Conservation (phyloP, 2,113 vertebrate species). For the Notothenia rossii region DNA sequence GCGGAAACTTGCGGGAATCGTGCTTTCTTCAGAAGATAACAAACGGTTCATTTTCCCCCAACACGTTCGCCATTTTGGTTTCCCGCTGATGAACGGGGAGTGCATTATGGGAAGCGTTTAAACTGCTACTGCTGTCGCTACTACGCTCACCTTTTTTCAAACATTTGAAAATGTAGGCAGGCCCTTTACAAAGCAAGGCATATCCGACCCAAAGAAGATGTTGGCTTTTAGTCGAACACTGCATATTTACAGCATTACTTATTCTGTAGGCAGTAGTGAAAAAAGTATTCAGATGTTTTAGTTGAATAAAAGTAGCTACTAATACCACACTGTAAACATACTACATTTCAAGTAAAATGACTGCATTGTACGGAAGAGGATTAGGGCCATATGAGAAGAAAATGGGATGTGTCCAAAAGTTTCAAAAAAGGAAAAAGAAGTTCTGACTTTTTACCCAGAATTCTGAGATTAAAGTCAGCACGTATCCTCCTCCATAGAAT, state of each 20-base stretch:
- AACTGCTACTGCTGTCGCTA: constrained; percentile 28
- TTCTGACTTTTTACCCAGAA: too few species aligned
- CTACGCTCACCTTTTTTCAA: constrained; percentile 51
- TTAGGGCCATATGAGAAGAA: too few species aligned
- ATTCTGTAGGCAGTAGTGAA: too few species aligned
- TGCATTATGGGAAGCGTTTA: constrained; percentile 90
- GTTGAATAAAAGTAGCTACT: too few species aligned
- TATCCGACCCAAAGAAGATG: constrained; percentile 54
- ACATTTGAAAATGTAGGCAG: constrained; percentile 79
- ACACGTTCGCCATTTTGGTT: constrained; percentile 93
- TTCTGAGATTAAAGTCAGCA: too few species aligned
- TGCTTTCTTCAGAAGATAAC: constrained; percentile 78
- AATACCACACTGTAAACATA: too few species aligned
- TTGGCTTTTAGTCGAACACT: background rate
- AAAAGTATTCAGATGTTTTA: too few species aligned
- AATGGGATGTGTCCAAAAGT: too few species aligned
- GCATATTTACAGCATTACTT: background rate
- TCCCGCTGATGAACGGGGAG: constrained; percentile 88
- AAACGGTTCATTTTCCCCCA: constrained; percentile 81
- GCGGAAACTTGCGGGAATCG: constrained; percentile 28
- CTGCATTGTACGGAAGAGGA: too few species aligned
- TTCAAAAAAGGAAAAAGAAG: too few species aligned
- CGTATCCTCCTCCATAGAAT: too few species aligned
- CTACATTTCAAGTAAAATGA: too few species aligned
- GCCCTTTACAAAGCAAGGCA: constrained; percentile 22